A percentile compares a stretch with the other conserved stretches of the same genome.
These are phyloP conservation scores for Mesembrinibis cayennensis DNA, from an alignment of 2,113 vertebrate genomes.

Conservation along the genomic window DNA sequence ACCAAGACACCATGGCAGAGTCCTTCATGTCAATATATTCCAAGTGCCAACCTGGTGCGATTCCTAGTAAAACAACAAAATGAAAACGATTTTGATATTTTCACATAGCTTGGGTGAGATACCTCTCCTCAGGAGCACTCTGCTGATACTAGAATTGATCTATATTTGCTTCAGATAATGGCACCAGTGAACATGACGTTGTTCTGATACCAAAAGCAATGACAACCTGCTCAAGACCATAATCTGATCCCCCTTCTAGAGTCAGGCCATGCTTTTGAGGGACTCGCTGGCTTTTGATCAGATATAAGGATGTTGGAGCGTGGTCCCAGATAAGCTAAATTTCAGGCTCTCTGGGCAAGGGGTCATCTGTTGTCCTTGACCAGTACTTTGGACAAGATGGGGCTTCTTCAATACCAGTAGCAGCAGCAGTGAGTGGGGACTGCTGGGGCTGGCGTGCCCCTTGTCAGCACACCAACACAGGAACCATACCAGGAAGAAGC, in stretches of 20 bases:
- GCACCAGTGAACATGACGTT: accelerated
- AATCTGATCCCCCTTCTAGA: not conserved
- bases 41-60: slow-evolving; percentile 90
- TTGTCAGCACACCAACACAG: not conserved
- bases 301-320: not conserved
- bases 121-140: accelerated
- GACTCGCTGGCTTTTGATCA: accelerated
- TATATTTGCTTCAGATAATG: not conserved
- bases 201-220: not conserved
- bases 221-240: not conserved
- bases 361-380: not conserved
- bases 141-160: accelerated
- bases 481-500: not conserved
- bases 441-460: accelerated
- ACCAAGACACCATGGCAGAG: slow-evolving; percentile 80
- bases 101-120: not conserved
- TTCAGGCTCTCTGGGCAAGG: not conserved
- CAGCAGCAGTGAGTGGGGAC: not conserved
- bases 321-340: not conserved
- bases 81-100: not conserved
- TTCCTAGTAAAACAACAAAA: slow-evolving; percentile 70
- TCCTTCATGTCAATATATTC: slow-evolving; percentile 90
- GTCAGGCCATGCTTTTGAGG: not conserved
- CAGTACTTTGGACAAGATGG: not conserved
- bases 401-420: not conserved